Percentiles rank a stretch among this genome's conserved stretches.
phyloP scores from a whole-genome alignment of 2,797 vertebrate genomes.

The Pseudomugil tenellus region DNA sequence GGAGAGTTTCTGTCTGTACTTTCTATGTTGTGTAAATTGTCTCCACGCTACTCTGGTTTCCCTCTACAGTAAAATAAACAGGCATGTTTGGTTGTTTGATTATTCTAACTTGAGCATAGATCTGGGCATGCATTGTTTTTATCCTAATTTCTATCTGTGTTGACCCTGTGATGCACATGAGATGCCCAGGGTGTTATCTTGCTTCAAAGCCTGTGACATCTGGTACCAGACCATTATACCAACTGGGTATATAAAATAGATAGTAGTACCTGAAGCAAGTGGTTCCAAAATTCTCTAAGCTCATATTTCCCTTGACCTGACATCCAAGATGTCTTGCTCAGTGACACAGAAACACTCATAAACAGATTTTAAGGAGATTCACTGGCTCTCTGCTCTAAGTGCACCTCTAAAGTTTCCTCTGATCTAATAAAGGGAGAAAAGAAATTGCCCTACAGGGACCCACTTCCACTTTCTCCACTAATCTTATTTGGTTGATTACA shows the following conservation, averaged over 20 bases:
- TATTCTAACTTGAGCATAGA: background rate
- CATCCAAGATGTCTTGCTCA: slow-evolving; percentile 9
- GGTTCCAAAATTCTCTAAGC: background rate
- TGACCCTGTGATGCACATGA: background rate
- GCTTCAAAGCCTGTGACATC: background rate
- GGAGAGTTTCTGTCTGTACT: too few species aligned
- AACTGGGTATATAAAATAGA: background rate
- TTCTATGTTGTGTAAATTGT: too few species aligned
- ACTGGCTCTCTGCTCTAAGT: slow-evolving; percentile 32
- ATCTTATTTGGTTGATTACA: slow-evolving; percentile 74
- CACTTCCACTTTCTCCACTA: slow-evolving; percentile 60
- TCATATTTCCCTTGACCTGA: slow-evolving; percentile 21
- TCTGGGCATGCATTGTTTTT: background rate
- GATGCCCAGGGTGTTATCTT: background rate
- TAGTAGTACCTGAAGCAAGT: background rate
- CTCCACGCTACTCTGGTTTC: too few species aligned
- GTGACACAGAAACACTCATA: slow-evolving; percentile 15
- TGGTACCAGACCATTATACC: background rate
- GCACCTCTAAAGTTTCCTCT: slow-evolving; percentile 49
- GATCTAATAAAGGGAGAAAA: slow-evolving; percentile 53
- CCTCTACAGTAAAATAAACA: too few species aligned
- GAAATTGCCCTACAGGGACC: slow-evolving; percentile 37
- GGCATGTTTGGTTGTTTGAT: background rate
- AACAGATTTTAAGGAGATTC: slow-evolving; percentile 32
- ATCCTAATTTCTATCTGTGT: background rate